A percentile compares a stretch with the other conserved stretches of the same genome.
Conservation (phyloP, 1,140 invertebrate genomes). For the Procambarus clarkii region DNA sequence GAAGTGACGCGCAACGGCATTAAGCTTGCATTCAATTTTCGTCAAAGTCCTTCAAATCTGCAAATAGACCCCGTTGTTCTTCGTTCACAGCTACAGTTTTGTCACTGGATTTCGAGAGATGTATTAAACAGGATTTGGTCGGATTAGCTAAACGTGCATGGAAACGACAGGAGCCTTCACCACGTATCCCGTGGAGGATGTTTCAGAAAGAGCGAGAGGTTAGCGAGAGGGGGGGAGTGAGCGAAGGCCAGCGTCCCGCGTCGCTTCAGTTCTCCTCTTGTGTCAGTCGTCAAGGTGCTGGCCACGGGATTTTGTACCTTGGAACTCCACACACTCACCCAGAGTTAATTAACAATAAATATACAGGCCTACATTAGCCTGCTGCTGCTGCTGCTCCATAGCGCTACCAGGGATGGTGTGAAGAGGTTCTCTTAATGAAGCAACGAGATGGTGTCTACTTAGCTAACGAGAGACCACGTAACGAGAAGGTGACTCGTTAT, state of each 20-base stretch:
- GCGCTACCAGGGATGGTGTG: background rate
- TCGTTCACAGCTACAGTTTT: slow-evolving; percentile 45
- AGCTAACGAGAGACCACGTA: too few relatives aligned
- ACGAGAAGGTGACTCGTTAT: too few relatives aligned
- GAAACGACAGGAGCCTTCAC: background rate
- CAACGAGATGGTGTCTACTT: too few relatives aligned
- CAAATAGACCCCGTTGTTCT: slow-evolving; percentile 55
- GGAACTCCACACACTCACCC: slow-evolving; percentile 39
- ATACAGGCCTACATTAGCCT: slow-evolving; percentile 46
- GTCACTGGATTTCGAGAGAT: slow-evolving; percentile 26
- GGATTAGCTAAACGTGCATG: slow-evolving; percentile 26
- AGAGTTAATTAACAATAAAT: slow-evolving; percentile 63
- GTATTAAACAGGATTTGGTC: slow-evolving; percentile 14
- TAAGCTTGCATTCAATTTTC: slow-evolving; percentile 70
- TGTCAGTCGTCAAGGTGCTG: background rate
- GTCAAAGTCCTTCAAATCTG: slow-evolving; percentile 70
- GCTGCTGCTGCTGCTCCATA: background rate
- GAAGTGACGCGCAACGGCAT: slow-evolving; percentile 66
- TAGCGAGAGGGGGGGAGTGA: background rate
- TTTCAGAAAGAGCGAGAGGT: background rate
- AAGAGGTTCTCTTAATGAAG: too few relatives aligned
- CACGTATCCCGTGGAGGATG: background rate
- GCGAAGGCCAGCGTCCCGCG: too few relatives aligned
- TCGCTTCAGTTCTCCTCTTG: too few relatives aligned
- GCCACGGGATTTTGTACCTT: slow-evolving; percentile 11